These are phyloP conservation scores for Mormyrops attenuatus DNA, from an alignment of 2,797 vertebrate species.

Conservation along the genomic window DNA sequence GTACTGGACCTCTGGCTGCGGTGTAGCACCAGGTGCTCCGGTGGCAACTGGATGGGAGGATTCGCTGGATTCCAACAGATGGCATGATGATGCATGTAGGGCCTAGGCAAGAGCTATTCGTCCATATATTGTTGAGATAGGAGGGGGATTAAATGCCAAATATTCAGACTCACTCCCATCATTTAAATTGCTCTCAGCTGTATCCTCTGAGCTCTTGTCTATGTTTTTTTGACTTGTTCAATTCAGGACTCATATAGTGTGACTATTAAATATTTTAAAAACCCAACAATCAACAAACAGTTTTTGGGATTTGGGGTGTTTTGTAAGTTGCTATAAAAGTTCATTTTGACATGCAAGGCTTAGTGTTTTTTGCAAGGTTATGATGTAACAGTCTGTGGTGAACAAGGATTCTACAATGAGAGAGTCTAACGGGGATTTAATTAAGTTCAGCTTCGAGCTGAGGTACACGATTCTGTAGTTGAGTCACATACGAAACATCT, in stretches of 20 bases:
- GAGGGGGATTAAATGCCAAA: neutral
- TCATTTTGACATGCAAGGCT: neutral
- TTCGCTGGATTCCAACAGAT: constrained; percentile 5
- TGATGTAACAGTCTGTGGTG: neutral
- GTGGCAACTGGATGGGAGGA: constrained; percentile 24
- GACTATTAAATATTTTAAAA: neutral
- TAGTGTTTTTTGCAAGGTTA: neutral
- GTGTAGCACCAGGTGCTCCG: constrained; percentile 17
- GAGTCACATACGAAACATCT: neutral
- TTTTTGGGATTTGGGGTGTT: constrained; percentile 6
- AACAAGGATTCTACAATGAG: neutral
- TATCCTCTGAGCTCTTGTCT: neutral
- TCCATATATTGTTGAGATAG: neutral
- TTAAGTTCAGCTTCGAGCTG: neutral
- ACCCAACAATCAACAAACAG: neutral
- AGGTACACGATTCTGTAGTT: neutral
- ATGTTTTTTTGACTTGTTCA: neutral
- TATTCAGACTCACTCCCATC: neutral
- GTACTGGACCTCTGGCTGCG: constrained; percentile 22
- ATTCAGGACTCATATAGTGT: neutral
- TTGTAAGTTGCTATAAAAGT: constrained; percentile 1
- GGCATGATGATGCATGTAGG: neutral
- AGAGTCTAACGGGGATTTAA: neutral
- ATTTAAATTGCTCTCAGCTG: neutral
- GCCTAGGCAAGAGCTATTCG: neutral